A percentile compares a stretch with the other conserved stretches of the same genome.
These are phyloP conservation scores for Spea hammondii DNA, from an alignment of 2,797 vertebrate genomes.

Conservation along the genomic window DNA sequence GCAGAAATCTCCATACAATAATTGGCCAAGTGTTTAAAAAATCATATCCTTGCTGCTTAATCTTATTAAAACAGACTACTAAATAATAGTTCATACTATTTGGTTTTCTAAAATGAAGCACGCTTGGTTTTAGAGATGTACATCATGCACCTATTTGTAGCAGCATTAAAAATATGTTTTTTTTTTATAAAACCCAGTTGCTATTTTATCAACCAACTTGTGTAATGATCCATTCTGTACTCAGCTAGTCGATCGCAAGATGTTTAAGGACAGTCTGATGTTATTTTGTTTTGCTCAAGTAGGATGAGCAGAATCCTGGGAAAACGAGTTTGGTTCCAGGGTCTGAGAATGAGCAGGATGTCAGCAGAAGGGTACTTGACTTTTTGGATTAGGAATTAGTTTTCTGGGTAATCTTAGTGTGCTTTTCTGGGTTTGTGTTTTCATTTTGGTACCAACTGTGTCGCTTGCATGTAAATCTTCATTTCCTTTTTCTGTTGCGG, in stretches of 20 bases:
- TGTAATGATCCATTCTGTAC: slow-evolving; percentile 49
- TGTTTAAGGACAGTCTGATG: slow-evolving; percentile 57
- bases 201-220: not conserved
- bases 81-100: no score
- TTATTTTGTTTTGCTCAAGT: slow-evolving; percentile 67
- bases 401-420: slow-evolving; percentile 24
- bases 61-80: no score
- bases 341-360: slow-evolving; percentile 65
- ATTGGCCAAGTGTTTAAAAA: no score
- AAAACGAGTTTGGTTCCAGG: slow-evolving; percentile 60
- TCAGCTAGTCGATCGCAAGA: slow-evolving; percentile 43
- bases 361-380: slow-evolving; percentile 60
- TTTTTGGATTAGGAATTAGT: slow-evolving; percentile 58
- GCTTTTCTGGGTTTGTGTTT: slow-evolving; percentile 38
- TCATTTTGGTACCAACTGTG: slow-evolving; percentile 16
- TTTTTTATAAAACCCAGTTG: no score
- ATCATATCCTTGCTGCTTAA: no score
- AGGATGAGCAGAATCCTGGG: slow-evolving; percentile 61
- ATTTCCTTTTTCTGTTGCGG: slow-evolving; percentile 7
- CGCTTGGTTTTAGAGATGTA: no score
- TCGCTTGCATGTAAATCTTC: slow-evolving; percentile 37
- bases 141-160: no score
- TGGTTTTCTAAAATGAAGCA: no score
- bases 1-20: no score
- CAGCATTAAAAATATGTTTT: no score